Conservation (phyloP, 2,888 invertebrate species). For the Apomyelois bistriatella region DNA sequence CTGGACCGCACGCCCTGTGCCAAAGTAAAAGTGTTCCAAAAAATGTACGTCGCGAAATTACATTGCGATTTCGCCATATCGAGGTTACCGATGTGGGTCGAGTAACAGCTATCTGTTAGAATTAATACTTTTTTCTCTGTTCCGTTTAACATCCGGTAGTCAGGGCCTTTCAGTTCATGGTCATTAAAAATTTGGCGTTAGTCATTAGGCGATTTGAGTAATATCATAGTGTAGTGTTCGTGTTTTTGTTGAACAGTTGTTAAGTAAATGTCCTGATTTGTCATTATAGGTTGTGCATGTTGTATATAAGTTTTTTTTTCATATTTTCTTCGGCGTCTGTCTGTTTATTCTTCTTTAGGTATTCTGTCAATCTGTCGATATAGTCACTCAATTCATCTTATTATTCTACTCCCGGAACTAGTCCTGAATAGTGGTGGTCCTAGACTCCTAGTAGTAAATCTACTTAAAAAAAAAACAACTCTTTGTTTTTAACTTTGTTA, state of each 20-base stretch:
- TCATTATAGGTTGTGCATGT: no score
- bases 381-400: no score
- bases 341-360: no score
- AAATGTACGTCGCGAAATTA: constrained; percentile 76
- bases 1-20: constrained; percentile 56
- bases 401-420: no score
- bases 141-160: constrained; percentile 50
- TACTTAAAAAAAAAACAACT: no score
- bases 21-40: constrained; percentile 79
- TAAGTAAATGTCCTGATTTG: no score
- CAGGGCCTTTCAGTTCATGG: constrained; percentile 53
- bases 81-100: constrained; percentile 72
- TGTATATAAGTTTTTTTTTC: background rate
- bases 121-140: constrained; percentile 57
- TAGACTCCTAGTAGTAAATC: no score
- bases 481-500: no score
- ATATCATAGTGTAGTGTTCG: background rate
- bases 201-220: constrained; percentile 26
- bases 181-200: constrained; percentile 35
- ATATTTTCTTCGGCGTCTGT: background rate
- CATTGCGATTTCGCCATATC: constrained; percentile 78
- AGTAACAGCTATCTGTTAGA: constrained; percentile 72
- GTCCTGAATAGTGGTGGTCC: no score
- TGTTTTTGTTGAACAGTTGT: background rate
- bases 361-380: no score